Evolutionary conservation across 2,888 invertebrate genomes (phyloP).

Genomic region (Eucera pruinosa): DNA sequence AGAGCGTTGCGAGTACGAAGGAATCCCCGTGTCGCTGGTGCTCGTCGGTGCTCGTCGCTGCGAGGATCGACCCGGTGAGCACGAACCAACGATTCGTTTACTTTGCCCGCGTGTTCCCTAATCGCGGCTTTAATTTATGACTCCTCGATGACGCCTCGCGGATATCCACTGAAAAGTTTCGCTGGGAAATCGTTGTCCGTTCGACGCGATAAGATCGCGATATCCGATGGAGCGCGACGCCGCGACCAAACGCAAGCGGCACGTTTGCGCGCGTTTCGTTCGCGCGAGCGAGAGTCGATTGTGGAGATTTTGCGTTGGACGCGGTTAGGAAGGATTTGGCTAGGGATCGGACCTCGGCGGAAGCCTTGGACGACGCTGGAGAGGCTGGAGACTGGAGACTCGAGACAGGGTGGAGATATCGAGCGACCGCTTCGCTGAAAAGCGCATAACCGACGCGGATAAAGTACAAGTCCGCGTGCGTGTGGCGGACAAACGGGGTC

Average conservation of each 20-base stretch:
- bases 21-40: not conserved
- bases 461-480: constrained; percentile 57
- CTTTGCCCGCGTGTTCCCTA: constrained; percentile 32
- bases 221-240: constrained; percentile 31
- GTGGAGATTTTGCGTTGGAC: no score
- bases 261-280: constrained; percentile 53
- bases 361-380: constrained; percentile 27
- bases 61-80: not conserved
- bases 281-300: no score
- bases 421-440: constrained; percentile 28
- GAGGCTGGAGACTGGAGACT: no score
- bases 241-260: constrained; percentile 47
- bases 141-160: not conserved
- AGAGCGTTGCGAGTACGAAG: not conserved
- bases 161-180: constrained; percentile 29
- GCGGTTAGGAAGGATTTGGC: not conserved
- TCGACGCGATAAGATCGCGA: constrained; percentile 44
- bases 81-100: no score
- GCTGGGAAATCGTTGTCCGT: constrained; percentile 57
- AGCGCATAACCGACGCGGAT: constrained; percentile 27
- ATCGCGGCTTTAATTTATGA: constrained; percentile 18
- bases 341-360: not conserved
- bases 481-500: constrained; percentile 64
- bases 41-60: not conserved
- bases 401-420: constrained; percentile 32